phyloP scores from a whole-genome alignment of 2,888 invertebrate genomes.

The Byasa hedistus region DNA sequence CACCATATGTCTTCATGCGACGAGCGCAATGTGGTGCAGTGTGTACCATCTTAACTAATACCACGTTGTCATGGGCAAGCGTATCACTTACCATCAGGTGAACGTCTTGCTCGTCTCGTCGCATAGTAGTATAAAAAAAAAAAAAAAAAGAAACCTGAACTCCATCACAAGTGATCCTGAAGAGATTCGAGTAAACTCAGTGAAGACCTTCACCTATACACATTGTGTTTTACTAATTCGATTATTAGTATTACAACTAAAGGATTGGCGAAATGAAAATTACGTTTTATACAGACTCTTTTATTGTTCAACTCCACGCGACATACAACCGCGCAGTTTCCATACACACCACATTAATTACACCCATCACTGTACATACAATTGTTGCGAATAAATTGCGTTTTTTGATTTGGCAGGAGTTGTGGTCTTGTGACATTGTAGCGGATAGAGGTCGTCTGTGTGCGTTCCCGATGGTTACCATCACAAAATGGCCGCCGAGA shows the following conservation, averaged over 20 bases:
- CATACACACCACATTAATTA: constrained; percentile 63
- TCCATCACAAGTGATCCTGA: too few species aligned
- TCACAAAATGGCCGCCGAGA: not conserved
- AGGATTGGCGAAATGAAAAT: constrained; percentile 6
- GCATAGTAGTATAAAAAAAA: too few species aligned
- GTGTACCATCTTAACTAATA: too few species aligned
- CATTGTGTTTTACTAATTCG: not conserved
- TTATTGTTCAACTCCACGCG: constrained; percentile 64
- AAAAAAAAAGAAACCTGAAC: too few species aligned
- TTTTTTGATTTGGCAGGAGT: constrained; percentile 47
- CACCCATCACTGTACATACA: constrained; percentile 61
- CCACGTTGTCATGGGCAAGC: too few species aligned
- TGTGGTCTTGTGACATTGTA: constrained; percentile 24
- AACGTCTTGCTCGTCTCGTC: too few species aligned
- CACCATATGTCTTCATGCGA: too few species aligned
- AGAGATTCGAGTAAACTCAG: too few species aligned
- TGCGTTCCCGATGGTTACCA: constrained; percentile 11
- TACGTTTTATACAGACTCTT: constrained; percentile 60
- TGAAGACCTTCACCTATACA: not conserved
- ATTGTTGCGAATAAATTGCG: constrained; percentile 74
- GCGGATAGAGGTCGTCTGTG: constrained; percentile 1
- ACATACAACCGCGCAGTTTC: constrained; percentile 59
- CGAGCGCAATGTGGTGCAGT: too few species aligned
- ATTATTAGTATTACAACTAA: not conserved
- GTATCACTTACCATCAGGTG: too few species aligned